Evolutionary conservation across 2,797 vertebrate genomes (phyloP), one percentile per base, ranked within the genome.

Genomic region (Okamejei kenojei): DNA sequence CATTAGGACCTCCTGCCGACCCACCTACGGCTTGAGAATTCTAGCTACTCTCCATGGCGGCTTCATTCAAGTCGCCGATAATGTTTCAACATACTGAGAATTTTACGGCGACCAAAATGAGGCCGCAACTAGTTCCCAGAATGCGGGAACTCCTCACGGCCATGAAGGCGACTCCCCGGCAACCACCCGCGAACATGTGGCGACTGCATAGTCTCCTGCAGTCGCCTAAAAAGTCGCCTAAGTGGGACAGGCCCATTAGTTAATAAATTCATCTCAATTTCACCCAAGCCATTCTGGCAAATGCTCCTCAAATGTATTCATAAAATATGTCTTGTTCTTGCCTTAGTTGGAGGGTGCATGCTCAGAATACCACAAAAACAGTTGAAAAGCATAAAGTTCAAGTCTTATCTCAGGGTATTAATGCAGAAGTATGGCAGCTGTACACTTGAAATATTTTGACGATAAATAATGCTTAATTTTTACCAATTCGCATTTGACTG

Each of bases 381-480:
- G 54, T 84, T 84, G 81, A 8, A 86, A 61, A 86, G 26, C 19
- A n/a, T 86, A 58, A 86, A 86, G 61, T 86, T n/a, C n/a, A 58
- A 86, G 82, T 61, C 32, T 86, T 63, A n/a, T 58, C 82, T 86
- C 82, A n/a, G 61, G 29, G 58, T 6, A 32, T 86, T 63, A 63
- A 63, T 63, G 54, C 80, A 54, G 80, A 86, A 86, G 23, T 13
- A 63, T 86, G 82, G 58, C 82, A n/a, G 58, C 82, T 58, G 15
- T 63, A 15, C 63, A 15, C 13, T 86, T 86, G 58, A 15, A 61
- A 32, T 58, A 63, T 63, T 86, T 86, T 63, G 82, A n/a, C 17
- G 63, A 29, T 86, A 86, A 29, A 63, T 86, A 10, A 63, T 86
- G 9, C 61, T 63, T 61, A 63, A 77, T 21, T 81, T 81, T 21